Evolutionary conservation across 2,888 invertebrate species (phyloP).

Genomic region (Mimachlamys varia): DNA sequence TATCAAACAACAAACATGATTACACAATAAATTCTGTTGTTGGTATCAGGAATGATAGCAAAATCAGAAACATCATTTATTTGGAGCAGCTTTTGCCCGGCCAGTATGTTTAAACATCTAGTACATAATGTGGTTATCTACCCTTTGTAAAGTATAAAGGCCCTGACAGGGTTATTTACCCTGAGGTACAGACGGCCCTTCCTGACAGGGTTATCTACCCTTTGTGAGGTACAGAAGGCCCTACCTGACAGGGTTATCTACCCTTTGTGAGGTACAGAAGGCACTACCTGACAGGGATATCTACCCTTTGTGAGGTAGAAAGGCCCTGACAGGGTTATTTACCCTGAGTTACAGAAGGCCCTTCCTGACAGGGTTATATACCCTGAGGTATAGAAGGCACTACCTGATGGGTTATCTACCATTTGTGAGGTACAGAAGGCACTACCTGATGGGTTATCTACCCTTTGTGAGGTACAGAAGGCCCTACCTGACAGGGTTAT

Average conservation of each 20-base stretch:
- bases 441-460: not conserved
- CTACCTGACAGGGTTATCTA: not conserved
- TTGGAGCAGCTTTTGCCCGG: no score
- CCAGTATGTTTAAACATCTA: no score
- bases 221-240: not conserved
- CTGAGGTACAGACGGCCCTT: conserved; percentile 44
- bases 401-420: not conserved
- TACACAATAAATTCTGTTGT: no score
- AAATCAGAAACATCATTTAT: no score
- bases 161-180: not conserved
- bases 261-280: not conserved
- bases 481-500: not conserved
- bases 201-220: conserved; percentile 77
- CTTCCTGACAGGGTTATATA: not conserved
- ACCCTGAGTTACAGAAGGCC: not conserved
- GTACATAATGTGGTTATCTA: not conserved
- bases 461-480: not conserved
- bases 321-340: not conserved
- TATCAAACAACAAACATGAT: no score
- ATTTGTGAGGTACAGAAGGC: not conserved
- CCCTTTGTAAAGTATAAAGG: not conserved
- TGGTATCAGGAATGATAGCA: no score
- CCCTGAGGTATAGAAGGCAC: not conserved
- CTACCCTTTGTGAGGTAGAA: not conserved
- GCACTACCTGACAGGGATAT: not conserved